Evolutionary conservation across 2,113 vertebrate species (phyloP), one percentile per base, ranked within the genome.

Genomic region (Cyprinodon tularosa): DNA sequence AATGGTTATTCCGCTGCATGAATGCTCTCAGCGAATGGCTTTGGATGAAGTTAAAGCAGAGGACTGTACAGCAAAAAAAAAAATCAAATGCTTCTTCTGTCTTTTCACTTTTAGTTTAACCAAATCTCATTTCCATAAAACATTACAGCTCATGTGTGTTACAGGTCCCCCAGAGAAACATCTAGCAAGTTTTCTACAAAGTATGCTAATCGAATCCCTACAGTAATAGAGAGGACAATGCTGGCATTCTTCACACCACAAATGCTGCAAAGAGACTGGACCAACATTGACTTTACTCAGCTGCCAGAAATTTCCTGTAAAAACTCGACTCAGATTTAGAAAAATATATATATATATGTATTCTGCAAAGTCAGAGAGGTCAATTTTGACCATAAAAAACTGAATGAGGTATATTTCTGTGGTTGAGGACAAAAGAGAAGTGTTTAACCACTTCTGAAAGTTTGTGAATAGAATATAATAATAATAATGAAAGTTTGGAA

Each of bases 211-310:
- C 53, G 20, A 76, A 57, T 62, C 36, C 13, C 12, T 39, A 9
- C 71, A 66, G 45, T 42, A 62, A 72, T 39, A 73, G 13, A 42
- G 12, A 77, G 15, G 20, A 61, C 13, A 62, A 62, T 61, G n/a
- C 22, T 78, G 39, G 36, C 14, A 17, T 75, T 77, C 68, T 81
- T 73, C 63, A 65, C 66, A 12, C 53, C 44, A 13, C 62, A 74
- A 71, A 77, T 68, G 38, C 39, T 40, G 63, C 1, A 64, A 73
- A 53, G 36, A 63, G 42, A 76, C 42, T 14, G 37, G 66, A 62
- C 42, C 10, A 76, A 63, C 17, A 72, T 8, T 72, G 4, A 45
- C 74, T 74, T 76, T 73, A 40, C 45, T 22, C 68, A 50, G 60
- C 2, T 67, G 45, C 59, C 37, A 61, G 69, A 61, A 22, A 45